Evolutionary conservation across 1,140 invertebrate genomes (phyloP).

Genomic region (Leptinotarsa undecemlineata): DNA sequence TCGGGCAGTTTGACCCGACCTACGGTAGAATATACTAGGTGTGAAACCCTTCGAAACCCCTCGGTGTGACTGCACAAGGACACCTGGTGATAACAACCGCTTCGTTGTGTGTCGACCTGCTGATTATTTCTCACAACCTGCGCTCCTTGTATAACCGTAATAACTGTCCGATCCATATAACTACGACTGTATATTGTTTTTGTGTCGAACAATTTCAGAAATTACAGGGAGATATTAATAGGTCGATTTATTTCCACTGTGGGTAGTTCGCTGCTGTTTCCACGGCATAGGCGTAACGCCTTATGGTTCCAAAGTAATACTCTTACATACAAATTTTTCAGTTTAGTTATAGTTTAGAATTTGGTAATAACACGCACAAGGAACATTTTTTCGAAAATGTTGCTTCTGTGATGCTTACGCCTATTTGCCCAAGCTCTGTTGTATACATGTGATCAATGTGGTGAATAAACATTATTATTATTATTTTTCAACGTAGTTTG

Average conservation of each 20-base stretch:
- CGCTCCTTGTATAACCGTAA: slow-evolving; percentile 9
- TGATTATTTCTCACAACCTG: slow-evolving; percentile 22
- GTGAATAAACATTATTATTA: no score
- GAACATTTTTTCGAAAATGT: no score
- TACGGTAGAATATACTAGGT: not conserved
- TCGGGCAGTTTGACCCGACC: not conserved
- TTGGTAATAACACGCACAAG: no score
- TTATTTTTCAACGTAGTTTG: no score
- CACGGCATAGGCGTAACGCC: not conserved
- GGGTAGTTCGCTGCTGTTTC: not conserved
- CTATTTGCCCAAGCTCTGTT: no score
- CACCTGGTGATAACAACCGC: slow-evolving; percentile 19
- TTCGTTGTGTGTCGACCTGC: slow-evolving; percentile 14
- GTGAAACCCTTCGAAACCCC: not conserved
- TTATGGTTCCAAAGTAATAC: no score
- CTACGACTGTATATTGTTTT: not conserved
- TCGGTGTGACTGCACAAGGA: slow-evolving; percentile 8
- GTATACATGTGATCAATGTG: no score
- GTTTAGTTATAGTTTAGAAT: no score
- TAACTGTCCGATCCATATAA: slow-evolving; percentile 5
- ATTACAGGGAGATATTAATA: slow-evolving; percentile 11
- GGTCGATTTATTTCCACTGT: not conserved
- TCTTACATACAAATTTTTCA: no score
- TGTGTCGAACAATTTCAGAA: slow-evolving; percentile 13
- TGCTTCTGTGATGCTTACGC: no score